Percentiles rank a stretch among this genome's conserved stretches.
phyloP scores from a whole-genome alignment of 2,888 invertebrate genomes.

The Morpho achilles region DNA sequence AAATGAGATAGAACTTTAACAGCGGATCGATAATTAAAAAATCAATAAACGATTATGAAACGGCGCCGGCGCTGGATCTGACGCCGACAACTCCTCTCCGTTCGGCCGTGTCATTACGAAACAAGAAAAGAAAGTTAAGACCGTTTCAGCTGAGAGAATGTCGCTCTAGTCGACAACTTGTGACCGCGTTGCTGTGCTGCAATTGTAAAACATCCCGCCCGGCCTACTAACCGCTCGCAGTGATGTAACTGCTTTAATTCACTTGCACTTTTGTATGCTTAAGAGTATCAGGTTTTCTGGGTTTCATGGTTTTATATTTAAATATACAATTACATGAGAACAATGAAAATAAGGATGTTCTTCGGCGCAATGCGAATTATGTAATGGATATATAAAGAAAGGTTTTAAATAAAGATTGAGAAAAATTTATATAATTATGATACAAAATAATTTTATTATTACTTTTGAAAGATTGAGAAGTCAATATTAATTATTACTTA shows the following conservation, averaged over 20 bases:
- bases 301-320: background rate
- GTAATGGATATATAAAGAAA: no score
- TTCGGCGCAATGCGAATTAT: no score
- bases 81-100: slow-evolving; percentile 52
- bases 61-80: slow-evolving; percentile 36
- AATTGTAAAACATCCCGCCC: slow-evolving; percentile 40
- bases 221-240: slow-evolving; percentile 39
- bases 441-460: no score
- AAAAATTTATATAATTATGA: no score
- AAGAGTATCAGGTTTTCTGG: no score
- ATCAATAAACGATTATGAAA: slow-evolving; percentile 44
- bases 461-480: no score
- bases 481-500: no score
- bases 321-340: no score
- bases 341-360: background rate
- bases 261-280: slow-evolving; percentile 15
- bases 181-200: slow-evolving; percentile 24
- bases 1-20: slow-evolving; percentile 28
- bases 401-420: no score
- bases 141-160: slow-evolving; percentile 56
- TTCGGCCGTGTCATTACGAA: slow-evolving; percentile 66
- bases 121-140: slow-evolving; percentile 69
- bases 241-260: slow-evolving; percentile 39
- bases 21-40: slow-evolving; percentile 25
- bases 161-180: slow-evolving; percentile 44